These are phyloP conservation scores for Cardinalis cardinalis DNA, from an alignment of 2,113 vertebrate species.

Conservation along the genomic window DNA sequence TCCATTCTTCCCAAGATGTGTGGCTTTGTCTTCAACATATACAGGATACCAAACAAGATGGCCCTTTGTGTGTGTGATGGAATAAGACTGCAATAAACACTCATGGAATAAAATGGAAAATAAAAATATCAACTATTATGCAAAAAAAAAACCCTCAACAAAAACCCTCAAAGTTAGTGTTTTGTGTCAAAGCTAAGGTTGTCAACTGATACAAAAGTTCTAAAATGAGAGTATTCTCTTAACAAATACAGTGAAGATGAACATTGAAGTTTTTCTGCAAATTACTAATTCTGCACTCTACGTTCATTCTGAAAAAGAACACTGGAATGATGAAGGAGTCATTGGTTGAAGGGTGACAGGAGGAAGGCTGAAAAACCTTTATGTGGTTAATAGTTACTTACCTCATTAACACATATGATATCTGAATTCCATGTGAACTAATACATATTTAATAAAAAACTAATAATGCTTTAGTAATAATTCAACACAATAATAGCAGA, in stretches of 20 bases:
- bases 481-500: neutral
- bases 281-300: neutral
- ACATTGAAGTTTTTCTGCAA: accelerated
- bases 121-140: neutral
- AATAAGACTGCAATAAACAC: neutral
- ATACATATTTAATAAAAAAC: neutral
- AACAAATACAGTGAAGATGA: neutral
- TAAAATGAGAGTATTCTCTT: neutral
- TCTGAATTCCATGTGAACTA: neutral
- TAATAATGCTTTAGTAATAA: neutral
- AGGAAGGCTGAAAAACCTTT: neutral
- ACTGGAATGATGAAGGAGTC: neutral
- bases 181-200: neutral
- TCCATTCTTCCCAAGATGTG: neutral
- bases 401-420: neutral
- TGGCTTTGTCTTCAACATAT: neutral
- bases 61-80: neutral
- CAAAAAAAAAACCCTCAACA: neutral
- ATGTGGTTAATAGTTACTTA: neutral
- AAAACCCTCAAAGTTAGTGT: too few relatives aligned
- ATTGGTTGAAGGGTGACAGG: neutral
- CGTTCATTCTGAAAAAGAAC: neutral
- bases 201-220: neutral
- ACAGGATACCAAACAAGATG: neutral
- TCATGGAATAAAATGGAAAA: neutral